Base-by-base conservation (phyloP, 2,113 vertebrate species). In the Dissostichus mawsoni region DNA sequence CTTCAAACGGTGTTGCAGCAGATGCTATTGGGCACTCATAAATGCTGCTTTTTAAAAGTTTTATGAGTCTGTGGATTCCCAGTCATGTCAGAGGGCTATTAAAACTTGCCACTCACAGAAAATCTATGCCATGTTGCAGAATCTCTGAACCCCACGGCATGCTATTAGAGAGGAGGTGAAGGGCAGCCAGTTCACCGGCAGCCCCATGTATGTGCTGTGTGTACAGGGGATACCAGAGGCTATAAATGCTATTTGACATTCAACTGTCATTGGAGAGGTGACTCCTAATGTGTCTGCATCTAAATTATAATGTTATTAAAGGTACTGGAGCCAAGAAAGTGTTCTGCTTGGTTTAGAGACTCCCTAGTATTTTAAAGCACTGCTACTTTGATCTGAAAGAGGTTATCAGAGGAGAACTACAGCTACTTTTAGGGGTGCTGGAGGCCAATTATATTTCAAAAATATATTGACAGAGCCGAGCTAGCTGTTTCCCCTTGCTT, bases 181-280 rank as follows among this genome's bases (percentile, higher is more conserved):
- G 69, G 65, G 18, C 18, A 45, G 53, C 53, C 44, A 45, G 77
- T 69, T 58, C 25, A 53, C 36, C 20, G 11, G 11, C 16, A 69
- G 51, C 45, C 36, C 23, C 41, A 14, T 23, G 47, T 78, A 64
- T 73, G 70, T 65, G 69, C 18, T 53, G 53, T 62, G 47, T 71
- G 57, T 57, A 55, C 41, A 58, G n/a, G 59, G 16, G 20, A 1
- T 51, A 65, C 78, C 74, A 67, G 33, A 80, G 72, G 82, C 90
- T 89, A 87, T 92, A 91, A 84, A 74, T 89, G 88, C 81, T 67
- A 53, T 81, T 62, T 86, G 87, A 92, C 91, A 86, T 93, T 91
- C 87, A 85, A 17, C 81, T 76, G 85, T 90, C 89, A 89, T 87
- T 78, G 82, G 81, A 92, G 88, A 89, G 72, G 80, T 73, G 69